These are phyloP conservation scores for Myopa testacea DNA, from an alignment of 2,888 invertebrate genomes.

Conservation along the genomic window DNA sequence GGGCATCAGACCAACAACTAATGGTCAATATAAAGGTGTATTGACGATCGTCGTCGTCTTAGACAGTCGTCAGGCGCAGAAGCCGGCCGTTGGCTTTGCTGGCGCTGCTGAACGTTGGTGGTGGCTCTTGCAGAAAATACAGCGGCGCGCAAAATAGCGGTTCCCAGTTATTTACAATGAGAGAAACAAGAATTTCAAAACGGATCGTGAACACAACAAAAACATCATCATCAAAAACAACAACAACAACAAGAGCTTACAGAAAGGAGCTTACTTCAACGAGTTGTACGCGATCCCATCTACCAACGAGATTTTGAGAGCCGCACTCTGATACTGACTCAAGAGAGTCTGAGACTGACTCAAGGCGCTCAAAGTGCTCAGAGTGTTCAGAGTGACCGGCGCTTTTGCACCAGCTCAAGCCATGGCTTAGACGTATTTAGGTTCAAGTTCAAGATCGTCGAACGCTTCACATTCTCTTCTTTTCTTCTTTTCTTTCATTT, in stretches of 20 bases:
- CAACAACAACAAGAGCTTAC: no score
- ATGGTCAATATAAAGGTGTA: neutral
- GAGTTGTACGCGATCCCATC: neutral
- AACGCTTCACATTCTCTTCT: neutral
- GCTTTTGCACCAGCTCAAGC: neutral
- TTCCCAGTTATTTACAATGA: constrained; percentile 41
- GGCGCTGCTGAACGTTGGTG: neutral
- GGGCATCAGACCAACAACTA: neutral
- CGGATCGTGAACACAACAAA: constrained; percentile 16
- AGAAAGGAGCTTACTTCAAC: neutral
- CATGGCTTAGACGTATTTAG: constrained; percentile 34
- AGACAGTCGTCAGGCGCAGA: neutral
- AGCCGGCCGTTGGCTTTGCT: neutral
- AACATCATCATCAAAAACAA: neutral
- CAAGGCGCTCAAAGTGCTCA: no score
- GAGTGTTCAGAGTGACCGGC: no score
- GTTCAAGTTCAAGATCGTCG: constrained; percentile 60
- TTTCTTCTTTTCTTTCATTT: no score
- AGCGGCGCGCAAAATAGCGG: constrained; percentile 39
- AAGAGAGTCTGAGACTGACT: no score
- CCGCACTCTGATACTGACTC: no score
- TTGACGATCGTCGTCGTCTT: neutral
- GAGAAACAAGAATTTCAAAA: constrained; percentile 27
- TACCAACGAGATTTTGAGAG: neutral
- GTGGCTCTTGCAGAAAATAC: constrained; percentile 23